phyloP scores from a whole-genome alignment of 2,797 vertebrate species.

The Etheostoma perlongum region DNA sequence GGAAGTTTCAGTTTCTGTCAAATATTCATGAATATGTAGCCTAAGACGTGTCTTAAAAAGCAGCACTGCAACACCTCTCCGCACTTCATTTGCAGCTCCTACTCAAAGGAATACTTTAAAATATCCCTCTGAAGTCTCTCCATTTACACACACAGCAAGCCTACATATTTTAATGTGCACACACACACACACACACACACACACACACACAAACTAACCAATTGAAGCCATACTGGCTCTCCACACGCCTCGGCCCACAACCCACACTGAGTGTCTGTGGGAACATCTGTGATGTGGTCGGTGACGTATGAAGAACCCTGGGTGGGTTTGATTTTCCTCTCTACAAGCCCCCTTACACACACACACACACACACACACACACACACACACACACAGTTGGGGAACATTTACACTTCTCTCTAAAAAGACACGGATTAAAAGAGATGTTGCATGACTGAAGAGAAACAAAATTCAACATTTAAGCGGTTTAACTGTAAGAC shows the following conservation, averaged over 20 bases:
- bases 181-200: background rate
- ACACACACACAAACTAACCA: conserved; percentile 45
- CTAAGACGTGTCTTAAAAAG: background rate
- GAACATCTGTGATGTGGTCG: conserved; percentile 81
- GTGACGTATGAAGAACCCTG: conserved; percentile 80
- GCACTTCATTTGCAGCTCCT: conserved; percentile 13
- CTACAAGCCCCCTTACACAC: conserved; percentile 55
- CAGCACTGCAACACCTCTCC: background rate
- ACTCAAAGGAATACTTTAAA: conserved; percentile 35
- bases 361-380: conserved; percentile 41
- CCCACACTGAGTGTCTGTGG: conserved; percentile 79
- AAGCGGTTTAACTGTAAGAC: no score
- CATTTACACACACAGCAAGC: conserved; percentile 57
- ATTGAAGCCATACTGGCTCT: conserved; percentile 63
- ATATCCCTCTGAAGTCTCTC: conserved; percentile 42
- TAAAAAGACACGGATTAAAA: no score
- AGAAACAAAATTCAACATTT: no score
- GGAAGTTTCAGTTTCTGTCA: background rate
- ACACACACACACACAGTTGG: conserved; percentile 9
- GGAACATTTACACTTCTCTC: no score
- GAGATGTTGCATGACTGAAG: no score
- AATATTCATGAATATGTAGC: background rate
- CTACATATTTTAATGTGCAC: conserved; percentile 51
- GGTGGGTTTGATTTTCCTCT: conserved; percentile 81
- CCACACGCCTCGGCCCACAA: conserved; percentile 73